A percentile compares a stretch with the other conserved stretches of the same genome.
These are phyloP conservation scores for Gryllus longicercus DNA, from an alignment of 2,888 invertebrate species.

Conservation along the genomic window DNA sequence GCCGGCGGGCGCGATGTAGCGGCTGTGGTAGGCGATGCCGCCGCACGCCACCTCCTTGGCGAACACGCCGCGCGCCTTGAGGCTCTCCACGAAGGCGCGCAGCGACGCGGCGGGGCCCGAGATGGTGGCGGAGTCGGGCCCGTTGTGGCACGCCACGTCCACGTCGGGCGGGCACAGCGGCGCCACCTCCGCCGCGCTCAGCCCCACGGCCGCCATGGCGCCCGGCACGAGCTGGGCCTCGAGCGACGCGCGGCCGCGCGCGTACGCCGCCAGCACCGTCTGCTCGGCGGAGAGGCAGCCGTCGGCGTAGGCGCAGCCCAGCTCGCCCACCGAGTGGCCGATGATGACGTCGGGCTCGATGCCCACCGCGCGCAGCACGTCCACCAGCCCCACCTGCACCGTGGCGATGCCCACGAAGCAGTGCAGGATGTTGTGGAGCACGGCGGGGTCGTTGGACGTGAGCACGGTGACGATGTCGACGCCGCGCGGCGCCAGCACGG, in stretches of 20 bases:
- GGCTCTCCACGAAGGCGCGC: conserved; percentile 55
- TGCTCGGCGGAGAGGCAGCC: conserved; percentile 58
- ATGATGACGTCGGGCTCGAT: conserved; percentile 66
- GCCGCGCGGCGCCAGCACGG: conserved; percentile 59
- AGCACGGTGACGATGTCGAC: conserved; percentile 63
- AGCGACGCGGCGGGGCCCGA: conserved; percentile 68
- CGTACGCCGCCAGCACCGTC: conserved; percentile 55
- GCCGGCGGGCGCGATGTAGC: conserved; percentile 42
- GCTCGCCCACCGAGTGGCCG: conserved; percentile 64
- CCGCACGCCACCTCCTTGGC: too few relatives aligned
- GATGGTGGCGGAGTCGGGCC: conserved; percentile 71
- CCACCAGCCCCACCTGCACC: conserved; percentile 50
- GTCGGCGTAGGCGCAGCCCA: conserved; percentile 64
- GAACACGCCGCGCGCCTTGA: conserved; percentile 38
- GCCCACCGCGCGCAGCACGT: conserved; percentile 51
- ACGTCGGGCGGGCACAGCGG: conserved; percentile 56
- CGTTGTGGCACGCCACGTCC: conserved; percentile 76
- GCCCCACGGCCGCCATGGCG: conserved; percentile 80
- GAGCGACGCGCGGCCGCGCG: conserved; percentile 68
- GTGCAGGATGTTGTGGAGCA: conserved; percentile 65
- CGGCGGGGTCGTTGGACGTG: conserved; percentile 56
- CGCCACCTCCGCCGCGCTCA: conserved; percentile 45
- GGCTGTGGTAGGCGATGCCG: too few relatives aligned
- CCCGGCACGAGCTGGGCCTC: conserved; percentile 68
- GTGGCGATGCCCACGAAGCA: conserved; percentile 74